These are phyloP conservation scores for Buteo buteo DNA, from an alignment of 2,113 vertebrate species.

Conservation along the genomic window DNA sequence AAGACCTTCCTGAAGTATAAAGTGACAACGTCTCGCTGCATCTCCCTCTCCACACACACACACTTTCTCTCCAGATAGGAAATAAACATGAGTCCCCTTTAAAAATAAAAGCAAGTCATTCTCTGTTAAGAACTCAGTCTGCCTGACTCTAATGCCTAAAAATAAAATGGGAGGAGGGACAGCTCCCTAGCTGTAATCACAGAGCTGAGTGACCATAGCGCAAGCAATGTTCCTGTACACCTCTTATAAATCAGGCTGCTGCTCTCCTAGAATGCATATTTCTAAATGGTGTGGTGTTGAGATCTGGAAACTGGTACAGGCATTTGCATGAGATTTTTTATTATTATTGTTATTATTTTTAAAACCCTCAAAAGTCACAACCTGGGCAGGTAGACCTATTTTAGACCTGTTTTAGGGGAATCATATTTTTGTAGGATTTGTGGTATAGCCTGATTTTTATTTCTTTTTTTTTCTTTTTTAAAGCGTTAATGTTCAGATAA, in stretches of 20 bases:
- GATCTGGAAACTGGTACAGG: background rate
- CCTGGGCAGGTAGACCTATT: background rate
- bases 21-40: rapidly evolving
- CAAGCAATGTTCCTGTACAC: background rate
- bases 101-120: background rate
- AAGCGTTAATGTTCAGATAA: background rate
- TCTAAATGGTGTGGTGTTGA: background rate
- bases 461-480: background rate
- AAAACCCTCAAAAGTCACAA: background rate
- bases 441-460: background rate
- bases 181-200: background rate
- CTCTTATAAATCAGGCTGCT: background rate
- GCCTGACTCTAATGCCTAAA: background rate
- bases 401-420: background rate
- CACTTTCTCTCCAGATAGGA: background rate
- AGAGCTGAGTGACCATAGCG: background rate
- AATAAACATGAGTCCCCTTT: background rate
- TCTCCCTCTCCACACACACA: background rate
- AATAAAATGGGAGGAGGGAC: background rate
- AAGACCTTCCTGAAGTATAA: background rate
- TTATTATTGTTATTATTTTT: background rate
- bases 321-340: background rate
- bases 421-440: background rate
- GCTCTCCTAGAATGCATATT: background rate
- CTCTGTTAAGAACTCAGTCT: background rate